Percentiles rank a stretch among this genome's conserved stretches.
These are phyloP conservation scores for Zophobas morio DNA, from an alignment of 1,140 invertebrate genomes.

Conservation along the genomic window DNA sequence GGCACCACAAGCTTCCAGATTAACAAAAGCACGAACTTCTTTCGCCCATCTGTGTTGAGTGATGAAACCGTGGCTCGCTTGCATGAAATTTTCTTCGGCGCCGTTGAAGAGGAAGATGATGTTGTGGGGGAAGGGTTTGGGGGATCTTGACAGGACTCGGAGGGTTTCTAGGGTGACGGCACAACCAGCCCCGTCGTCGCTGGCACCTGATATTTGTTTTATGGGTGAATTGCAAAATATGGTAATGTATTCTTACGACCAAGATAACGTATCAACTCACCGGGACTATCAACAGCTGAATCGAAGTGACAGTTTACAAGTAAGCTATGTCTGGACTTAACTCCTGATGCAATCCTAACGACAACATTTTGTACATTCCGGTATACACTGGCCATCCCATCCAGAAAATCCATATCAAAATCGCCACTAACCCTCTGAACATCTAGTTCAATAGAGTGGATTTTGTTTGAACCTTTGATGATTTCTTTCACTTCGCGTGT, in stretches of 20 bases:
- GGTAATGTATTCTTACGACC: no score
- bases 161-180: slow-evolving; percentile 82
- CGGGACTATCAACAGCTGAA: slow-evolving; percentile 79
- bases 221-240: no score
- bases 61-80: slow-evolving; percentile 85
- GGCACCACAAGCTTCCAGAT: slow-evolving; percentile 83
- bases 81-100: slow-evolving; percentile 80
- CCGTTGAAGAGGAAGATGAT: slow-evolving; percentile 88
- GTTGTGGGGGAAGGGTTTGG: slow-evolving; percentile 69
- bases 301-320: slow-evolving; percentile 90
- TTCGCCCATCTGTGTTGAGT: slow-evolving; percentile 74
- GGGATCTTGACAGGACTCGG: slow-evolving; percentile 73
- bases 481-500: slow-evolving; percentile 70
- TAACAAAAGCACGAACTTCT: slow-evolving; percentile 77
- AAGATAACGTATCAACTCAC: no score
- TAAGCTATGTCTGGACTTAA: slow-evolving; percentile 71
- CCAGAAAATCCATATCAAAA: no score
- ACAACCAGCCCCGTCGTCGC: slow-evolving; percentile 85
- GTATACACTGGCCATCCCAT: slow-evolving; percentile 70
- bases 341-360: slow-evolving; percentile 74
- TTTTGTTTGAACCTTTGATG: slow-evolving; percentile 67
- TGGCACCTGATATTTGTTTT: slow-evolving; percentile 65
- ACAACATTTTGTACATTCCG: slow-evolving; percentile 77
- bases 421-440: slow-evolving; percentile 66
- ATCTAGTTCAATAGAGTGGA: slow-evolving; percentile 72